Evolutionary conservation across 2,113 vertebrate species (phyloP), one percentile per base, ranked within the genome.

Genomic region (Polypterus senegalus): DNA sequence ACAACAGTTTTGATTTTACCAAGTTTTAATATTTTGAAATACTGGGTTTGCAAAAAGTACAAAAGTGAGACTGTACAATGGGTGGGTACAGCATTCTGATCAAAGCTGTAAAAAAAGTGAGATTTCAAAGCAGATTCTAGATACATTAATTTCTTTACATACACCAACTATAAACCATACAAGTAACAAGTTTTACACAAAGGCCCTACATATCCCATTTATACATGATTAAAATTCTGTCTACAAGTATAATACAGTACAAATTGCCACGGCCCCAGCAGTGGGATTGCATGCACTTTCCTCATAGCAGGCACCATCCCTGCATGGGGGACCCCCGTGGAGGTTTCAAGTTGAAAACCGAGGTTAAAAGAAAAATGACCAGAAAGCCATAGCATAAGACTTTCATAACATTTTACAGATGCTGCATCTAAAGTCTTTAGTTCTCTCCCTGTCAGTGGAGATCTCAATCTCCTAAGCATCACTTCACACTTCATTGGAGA

Each of bases 1-100:
- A 63, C 59, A 57, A 0, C 11, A 69, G 68, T 63, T n/a, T 65
- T 57, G 69, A 46, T 89, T 90, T 84, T 86, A 80, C 79, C 70
- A 83, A 79, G 77, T 72, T 97, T 82, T 86, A 86, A 81, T 97
- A 88, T 85, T 91, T 93, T 91, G 91, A 96, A 96, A 93, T 89
- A 85, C 82, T 85, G 83, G 80, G 82, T 88, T 92, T 94, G 88
- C 85, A 93, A 90, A 92, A 91, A 86, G 91, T 96, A 97, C 89
- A 97, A 98, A 97, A 97, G 84, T 90, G 73, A 84, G 78, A 80
- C 58, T 78, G 83, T 85, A 86, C 73, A 76, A 84, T 84, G 88
- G 89, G 87, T 90, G 86, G 79, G 77, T 83, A 86, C 83, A 86
- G 79, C 75, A 79, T 83, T 82, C 75, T 75, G 71, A 76, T 74